Evolutionary conservation across 2,113 vertebrate genomes (phyloP), one percentile per base, ranked within the genome.

Genomic region (Ursus arctos): DNA sequence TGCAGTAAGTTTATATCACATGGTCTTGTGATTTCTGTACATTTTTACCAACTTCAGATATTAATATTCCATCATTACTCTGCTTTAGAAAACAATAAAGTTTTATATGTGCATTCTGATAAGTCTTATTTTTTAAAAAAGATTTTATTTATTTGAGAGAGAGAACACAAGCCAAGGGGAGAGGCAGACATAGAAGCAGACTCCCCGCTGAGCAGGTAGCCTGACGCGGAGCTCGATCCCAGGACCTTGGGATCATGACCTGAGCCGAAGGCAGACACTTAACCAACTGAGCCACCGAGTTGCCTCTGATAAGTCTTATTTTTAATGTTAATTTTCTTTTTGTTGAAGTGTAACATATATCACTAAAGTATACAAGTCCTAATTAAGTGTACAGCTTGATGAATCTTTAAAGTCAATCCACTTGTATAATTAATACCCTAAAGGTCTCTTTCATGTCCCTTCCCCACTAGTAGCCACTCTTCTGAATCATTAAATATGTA

Each of bases 161-260:
- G 63, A 65, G 28, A 31, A 21, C 28, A 65, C 63, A 31, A 65
- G 28, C 13, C 28, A 53, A 6, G 28, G 61, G 28, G 28, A 31
- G 28, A 65, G 63, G 63, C 28, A 65, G 13, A 65, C 13, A 13
- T 12, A 65, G 57, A 65, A 65, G 6, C 2, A 31, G 63, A 15
- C 31, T 15, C 63, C 63, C 31, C 31, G 7, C 63, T 65, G 63
- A 65, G 63, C 28, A 65, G 28, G 63, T 28, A 65, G 28, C 63
- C 28, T 6, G 1, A 65, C 0, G 2, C 6, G 1, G 63, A 28
- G 63, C 63, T 65, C 13, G 12, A 7, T 31, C 11, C 61, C 61
- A 15, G 28, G 28, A 65, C 28, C 12, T 4, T 31, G 12, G 13
- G 63, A 31, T 65, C 63, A 31, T 65, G 63, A 31, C 63, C 28